Evolutionary conservation across 2,888 invertebrate genomes (phyloP), one percentile per base, ranked within the genome.

Genomic region (Aleiodes leptofemur): DNA sequence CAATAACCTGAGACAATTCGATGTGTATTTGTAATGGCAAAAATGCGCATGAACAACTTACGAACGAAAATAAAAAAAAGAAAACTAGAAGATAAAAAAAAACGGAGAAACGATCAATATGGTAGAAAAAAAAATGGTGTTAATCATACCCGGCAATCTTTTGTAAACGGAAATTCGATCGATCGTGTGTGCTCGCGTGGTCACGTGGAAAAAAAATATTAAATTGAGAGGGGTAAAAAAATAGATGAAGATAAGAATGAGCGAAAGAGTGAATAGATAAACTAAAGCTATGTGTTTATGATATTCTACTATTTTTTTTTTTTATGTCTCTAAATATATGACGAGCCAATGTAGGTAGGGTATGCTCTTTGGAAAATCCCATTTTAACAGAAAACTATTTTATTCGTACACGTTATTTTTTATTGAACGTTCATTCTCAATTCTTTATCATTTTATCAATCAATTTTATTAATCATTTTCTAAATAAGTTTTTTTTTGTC

Each of bases 1-100:
- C 82, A 76, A 87, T 86, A 14, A 85, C 86, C 89, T 88, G 82
- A 71, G 73, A 70, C 61, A 59, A 71, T 50, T 43, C 64, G 78
- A 74, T 78, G 69, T 56, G 78, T 76, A 64, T 50, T 59, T 69
- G 34, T 72, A 75, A 78, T 73, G 69, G 56, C 43, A 56, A 80
- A 79, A 76, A 78, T 80, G 83, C 82, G 83, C 83, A 82, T 81
- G 79, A 80, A 79, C 79, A 73, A 72, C 71, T 38, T 69, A 43
- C 43, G 13, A 38, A 64, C 64, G 16, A 43, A 14, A 38, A 14
- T 14, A 4, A 9, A 23, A 64, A 64, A 64, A 48, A 64, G n/a
- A 64, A 43, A 38, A 38, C 38, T 43, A 43, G 7, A 8, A 34
- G 34, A 2, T 6, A 34, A 43, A 43, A 43, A 43, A 9, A 43